These are phyloP conservation scores for Ichneumoninae sp. DNA, from an alignment of 2,888 invertebrate genomes.

Conservation along the genomic window DNA sequence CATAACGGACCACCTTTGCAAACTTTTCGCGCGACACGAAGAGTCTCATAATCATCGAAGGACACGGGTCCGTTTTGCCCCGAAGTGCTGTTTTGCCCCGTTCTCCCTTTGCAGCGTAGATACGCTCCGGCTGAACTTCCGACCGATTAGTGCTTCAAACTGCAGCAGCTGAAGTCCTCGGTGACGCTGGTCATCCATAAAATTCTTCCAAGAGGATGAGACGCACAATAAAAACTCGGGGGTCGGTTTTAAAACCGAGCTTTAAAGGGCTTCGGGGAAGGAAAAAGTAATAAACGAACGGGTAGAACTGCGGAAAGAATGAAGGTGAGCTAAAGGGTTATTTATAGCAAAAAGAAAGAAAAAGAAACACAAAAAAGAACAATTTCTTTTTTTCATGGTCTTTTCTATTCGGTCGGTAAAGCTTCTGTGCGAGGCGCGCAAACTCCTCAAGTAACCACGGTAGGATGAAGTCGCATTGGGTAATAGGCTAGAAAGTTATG, in stretches of 20 bases:
- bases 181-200: slow-evolving; percentile 67
- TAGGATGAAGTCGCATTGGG: neutral
- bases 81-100: neutral
- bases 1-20: neutral
- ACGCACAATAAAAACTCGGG: slow-evolving; percentile 3
- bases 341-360: neutral
- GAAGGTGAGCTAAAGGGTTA: neutral
- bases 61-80: neutral
- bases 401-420: neutral
- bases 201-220: slow-evolving; percentile 56
- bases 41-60: neutral
- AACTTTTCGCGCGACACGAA: neutral
- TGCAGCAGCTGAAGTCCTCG: slow-evolving; percentile 12
- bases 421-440: neutral
- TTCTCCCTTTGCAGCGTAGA: neutral
- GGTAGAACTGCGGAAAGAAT: slow-evolving; percentile 12
- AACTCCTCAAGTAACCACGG: neutral
- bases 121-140: slow-evolving; percentile 59
- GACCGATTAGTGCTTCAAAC: slow-evolving; percentile 58
- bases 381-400: neutral
- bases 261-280: neutral
- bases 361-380: neutral
- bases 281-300: slow-evolving; percentile 5
- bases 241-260: neutral
- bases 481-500: neutral